Evolutionary conservation across 2,888 invertebrate species (phyloP), one percentile per base, ranked within the genome.

Genomic region (Lithophane socia): DNA sequence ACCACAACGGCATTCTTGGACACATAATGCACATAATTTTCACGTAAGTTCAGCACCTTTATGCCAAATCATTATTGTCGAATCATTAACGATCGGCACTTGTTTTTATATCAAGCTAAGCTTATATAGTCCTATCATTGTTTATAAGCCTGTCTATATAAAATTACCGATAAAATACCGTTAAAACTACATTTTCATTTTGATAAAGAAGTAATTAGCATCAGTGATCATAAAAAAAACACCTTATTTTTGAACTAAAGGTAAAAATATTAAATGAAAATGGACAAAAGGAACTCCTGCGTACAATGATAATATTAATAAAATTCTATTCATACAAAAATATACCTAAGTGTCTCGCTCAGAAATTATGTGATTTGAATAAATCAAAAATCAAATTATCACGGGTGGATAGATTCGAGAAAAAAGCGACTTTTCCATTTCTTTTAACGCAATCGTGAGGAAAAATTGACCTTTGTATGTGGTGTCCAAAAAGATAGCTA

Each of bases 21-120:
- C 97, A 97, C 89, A 95, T 98, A 79, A 94, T 98, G 92, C 97
- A 98, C 89, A 97, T 98, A 70, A 94, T 98, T 86, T 97, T 98
- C 89, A 98, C 97, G 98, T 98, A 94, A 97, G 97, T 96, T 63
- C 7, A 29, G 21, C 13, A 67, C 49, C 7, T 52, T 52, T 52
- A 52, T 52, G 18, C 18, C 52, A 52, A 52, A 2, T 52, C 18
- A 18, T 8, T 52, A 52, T 54, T 54, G 54, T 54, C 9, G 5
- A 9, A 42, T 13, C 21, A 24, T 9, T 29, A 64, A 10, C 16
- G 1, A 47, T 47, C 10, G 2, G 44, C 8, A n/a, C 44, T 44
- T 37, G n/a, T 52, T 69, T 0, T 18, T 12, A 21, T 42, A 4
- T 24, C 47, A 18, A 65, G 3, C 16, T 16, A 7, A n/a, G 24